Conservation (phyloP, 2,888 invertebrate species). For the Synanthedon tipuliformis region DNA sequence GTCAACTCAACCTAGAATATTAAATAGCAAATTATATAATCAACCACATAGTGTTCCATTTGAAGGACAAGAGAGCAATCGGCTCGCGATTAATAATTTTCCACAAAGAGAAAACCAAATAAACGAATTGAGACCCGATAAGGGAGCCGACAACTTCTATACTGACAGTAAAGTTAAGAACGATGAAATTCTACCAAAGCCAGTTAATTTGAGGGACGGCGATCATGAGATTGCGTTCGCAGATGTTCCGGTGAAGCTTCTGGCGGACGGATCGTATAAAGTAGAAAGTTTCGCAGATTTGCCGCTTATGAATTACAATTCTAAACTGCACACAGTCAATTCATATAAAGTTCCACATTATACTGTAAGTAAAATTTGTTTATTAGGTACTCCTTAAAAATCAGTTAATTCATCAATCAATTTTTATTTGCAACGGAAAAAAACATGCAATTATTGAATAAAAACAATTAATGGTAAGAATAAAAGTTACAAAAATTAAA, state of each 20-base stretch:
- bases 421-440: too few relatives aligned
- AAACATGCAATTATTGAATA: too few relatives aligned
- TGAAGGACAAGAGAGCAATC: conserved; percentile 19
- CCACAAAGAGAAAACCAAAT: conserved; percentile 17
- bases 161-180: conserved; percentile 16
- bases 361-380: conserved; percentile 37
- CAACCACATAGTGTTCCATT: conserved; percentile 4
- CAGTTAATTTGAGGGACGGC: conserved; percentile 36
- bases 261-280: conserved; percentile 31
- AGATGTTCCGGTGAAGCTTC: conserved; percentile 30
- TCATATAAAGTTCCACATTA: conserved; percentile 62
- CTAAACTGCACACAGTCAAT: conserved; percentile 45
- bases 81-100: conserved; percentile 10
- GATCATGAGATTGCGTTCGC: conserved; percentile 39
- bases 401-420: too few relatives aligned
- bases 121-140: conserved; percentile 7
- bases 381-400: too few relatives aligned
- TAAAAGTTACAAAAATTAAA: too few relatives aligned
- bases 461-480: too few relatives aligned
- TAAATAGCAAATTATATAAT: conserved; percentile 1
- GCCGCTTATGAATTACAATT: conserved; percentile 50
- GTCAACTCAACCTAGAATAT: conserved; percentile 3
- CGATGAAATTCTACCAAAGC: conserved; percentile 39
- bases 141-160: conserved; percentile 9
- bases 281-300: conserved; percentile 45